Evolutionary conservation across 2,113 vertebrate genomes (phyloP).

Genomic region (Poeciliopsis occidentalis): DNA sequence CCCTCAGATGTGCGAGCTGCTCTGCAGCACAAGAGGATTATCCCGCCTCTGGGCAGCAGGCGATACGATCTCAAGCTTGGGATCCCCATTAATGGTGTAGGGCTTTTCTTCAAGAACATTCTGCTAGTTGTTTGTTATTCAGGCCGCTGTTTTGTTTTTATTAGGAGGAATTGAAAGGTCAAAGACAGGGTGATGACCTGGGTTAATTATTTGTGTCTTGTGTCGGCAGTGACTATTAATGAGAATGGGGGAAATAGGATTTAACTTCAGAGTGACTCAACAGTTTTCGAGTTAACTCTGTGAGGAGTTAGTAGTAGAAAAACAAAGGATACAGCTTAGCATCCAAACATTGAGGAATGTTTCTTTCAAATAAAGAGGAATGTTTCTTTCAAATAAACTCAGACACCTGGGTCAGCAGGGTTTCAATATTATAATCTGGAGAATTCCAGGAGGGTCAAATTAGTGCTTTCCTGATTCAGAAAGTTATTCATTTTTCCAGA

Average conservation of each 20-base stretch:
- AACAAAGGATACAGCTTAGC: no score
- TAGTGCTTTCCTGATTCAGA: not conserved
- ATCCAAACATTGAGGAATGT: no score
- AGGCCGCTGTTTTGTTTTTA: constrained; percentile 6
- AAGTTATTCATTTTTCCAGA: not conserved
- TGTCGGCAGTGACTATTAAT: not conserved
- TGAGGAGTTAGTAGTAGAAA: not conserved
- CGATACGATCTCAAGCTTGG: constrained; percentile 29
- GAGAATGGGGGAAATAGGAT: constrained; percentile 2
- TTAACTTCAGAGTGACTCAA: not conserved
- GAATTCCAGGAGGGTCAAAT: no score
- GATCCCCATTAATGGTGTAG: constrained; percentile 10
- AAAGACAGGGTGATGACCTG: constrained; percentile 1
- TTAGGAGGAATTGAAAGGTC: constrained; percentile 25
- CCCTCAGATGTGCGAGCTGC: constrained; percentile 60
- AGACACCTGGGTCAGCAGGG: not conserved
- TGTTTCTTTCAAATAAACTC: constrained; percentile 12
- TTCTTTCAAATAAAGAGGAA: no score
- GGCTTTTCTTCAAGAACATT: constrained; percentile 5
- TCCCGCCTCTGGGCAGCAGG: constrained; percentile 27
- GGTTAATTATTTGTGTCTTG: not conserved
- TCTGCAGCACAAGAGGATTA: constrained; percentile 62
- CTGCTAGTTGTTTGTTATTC: constrained; percentile 14
- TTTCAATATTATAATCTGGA: no score
- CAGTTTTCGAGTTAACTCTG: not conserved